phyloP scores from a whole-genome alignment of 1,140 invertebrate species.

The Bicyclus anynana region DNA sequence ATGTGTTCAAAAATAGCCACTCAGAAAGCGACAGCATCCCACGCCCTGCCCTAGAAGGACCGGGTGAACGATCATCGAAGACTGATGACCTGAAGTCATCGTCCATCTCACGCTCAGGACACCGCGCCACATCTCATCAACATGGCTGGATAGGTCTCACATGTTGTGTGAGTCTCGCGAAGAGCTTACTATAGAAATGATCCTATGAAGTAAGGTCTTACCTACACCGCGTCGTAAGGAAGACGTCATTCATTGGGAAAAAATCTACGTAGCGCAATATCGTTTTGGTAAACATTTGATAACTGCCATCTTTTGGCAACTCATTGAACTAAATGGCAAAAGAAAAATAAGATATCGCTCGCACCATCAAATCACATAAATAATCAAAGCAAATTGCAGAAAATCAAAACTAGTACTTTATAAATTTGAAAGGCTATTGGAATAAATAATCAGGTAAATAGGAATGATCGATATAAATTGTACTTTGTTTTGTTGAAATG shows the following conservation, averaged over 20 bases:
- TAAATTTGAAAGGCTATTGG: no score
- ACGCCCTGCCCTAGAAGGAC: constrained; percentile 22
- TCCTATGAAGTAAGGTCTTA: constrained; percentile 50
- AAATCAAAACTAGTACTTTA: no score
- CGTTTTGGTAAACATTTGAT: neutral
- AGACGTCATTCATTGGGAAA: constrained; percentile 3
- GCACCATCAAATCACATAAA: no score
- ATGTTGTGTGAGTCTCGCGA: constrained; percentile 31
- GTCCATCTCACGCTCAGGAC: constrained; percentile 42
- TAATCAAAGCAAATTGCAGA: no score
- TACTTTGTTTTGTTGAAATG: no score
- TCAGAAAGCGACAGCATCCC: constrained; percentile 41
- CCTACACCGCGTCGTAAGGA: neutral
- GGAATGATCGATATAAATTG: no score
- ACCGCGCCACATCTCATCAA: constrained; percentile 44
- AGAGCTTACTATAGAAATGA: constrained; percentile 52
- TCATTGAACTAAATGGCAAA: neutral
- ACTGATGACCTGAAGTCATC: constrained; percentile 23
- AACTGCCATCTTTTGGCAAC: neutral
- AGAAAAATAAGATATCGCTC: no score
- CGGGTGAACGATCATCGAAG: constrained; percentile 45
- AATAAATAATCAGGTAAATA: no score
- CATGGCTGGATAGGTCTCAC: constrained; percentile 32
- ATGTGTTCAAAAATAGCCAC: constrained; percentile 32
- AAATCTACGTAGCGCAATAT: constrained; percentile 25